Conservation (phyloP, 1,140 invertebrate genomes). For the Caenorhabditis elegans region WBcel235 BX284606.5:7649501-7650000, state of each 20-base stretch:
- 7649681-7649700: slow-evolving; percentile 20
- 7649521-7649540: neutral
- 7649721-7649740: slow-evolving; percentile 32
- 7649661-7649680: neutral
- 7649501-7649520: neutral
- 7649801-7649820: too few species aligned
- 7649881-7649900: too few species aligned
- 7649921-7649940: too few species aligned
- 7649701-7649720: slow-evolving; percentile 31
- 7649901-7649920: too few species aligned
- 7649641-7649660: slow-evolving; percentile 1
- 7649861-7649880: too few species aligned
- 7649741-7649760: slow-evolving; percentile 19
- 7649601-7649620: slow-evolving; percentile 3
- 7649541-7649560: slow-evolving; percentile 22
- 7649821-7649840: too few species aligned
- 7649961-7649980: too few species aligned
- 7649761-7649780: neutral
- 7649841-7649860: too few species aligned
- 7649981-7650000: too few species aligned
- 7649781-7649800: too few species aligned
- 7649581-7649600: slow-evolving; percentile 30
- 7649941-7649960: too few species aligned
- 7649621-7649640: slow-evolving; percentile 1
- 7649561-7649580: slow-evolving; percentile 27